phyloP scores from a whole-genome alignment of 2,888 invertebrate genomes.

The Sicus ferrugineus region DNA sequence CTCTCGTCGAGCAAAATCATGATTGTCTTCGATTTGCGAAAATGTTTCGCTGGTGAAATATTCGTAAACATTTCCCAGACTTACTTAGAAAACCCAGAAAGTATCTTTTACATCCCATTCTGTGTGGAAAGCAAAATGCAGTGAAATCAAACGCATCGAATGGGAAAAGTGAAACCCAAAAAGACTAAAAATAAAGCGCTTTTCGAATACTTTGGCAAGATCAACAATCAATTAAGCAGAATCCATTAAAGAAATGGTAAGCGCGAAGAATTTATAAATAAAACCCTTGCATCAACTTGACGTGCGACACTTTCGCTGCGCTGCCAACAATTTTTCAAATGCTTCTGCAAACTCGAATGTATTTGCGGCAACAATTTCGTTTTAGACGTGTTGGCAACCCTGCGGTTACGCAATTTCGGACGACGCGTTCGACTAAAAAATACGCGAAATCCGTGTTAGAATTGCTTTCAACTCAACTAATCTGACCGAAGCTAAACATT shows the following conservation, averaged over 20 bases:
- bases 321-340: constrained; percentile 42
- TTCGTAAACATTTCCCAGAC: no score
- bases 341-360: neutral
- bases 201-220: neutral
- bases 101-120: no score
- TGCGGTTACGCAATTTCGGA: constrained; percentile 17
- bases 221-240: neutral
- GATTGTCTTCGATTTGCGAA: no score
- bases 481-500: no score
- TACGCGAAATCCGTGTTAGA: no score
- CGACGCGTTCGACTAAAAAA: neutral
- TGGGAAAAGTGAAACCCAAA: neutral
- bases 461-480: no score
- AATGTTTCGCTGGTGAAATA: no score
- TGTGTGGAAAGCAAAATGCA: no score
- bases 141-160: no score
- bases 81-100: no score
- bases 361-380: constrained; percentile 4
- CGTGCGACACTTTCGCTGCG: constrained; percentile 44
- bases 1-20: no score
- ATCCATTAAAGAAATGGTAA: neutral
- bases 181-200: neutral
- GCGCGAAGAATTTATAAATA: no score
- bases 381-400: constrained; percentile 19
- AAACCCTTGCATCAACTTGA: constrained; percentile 26